phyloP scores from a whole-genome alignment of 2,113 vertebrate genomes.

The Tetrao urogallus region DNA sequence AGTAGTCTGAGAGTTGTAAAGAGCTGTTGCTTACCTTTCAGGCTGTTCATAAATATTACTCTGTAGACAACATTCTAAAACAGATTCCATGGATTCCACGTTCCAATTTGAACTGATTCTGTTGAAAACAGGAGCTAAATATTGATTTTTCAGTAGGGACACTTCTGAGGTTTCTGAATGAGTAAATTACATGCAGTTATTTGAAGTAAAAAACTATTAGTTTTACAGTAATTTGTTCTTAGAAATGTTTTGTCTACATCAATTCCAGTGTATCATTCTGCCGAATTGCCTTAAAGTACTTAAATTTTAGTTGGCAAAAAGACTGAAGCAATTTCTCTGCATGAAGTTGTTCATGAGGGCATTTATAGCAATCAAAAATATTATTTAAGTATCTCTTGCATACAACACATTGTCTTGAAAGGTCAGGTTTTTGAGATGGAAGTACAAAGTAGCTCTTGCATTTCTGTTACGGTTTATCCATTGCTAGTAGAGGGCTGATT shows the following conservation, averaged over 20 bases:
- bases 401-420: not conserved
- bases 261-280: not conserved
- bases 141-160: not conserved
- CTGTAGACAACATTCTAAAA: not conserved
- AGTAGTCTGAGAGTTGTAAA: not conserved
- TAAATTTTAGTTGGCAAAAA: not conserved
- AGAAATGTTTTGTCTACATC: not conserved
- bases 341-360: too few species aligned
- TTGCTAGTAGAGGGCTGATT: not conserved
- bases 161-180: not conserved
- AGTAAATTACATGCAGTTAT: not conserved
- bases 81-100: not conserved
- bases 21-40: not conserved
- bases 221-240: not conserved
- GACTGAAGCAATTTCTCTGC: too few species aligned
- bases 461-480: not conserved
- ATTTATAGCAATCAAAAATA: not conserved
- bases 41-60: not conserved
- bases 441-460: not conserved
- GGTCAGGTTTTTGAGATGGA: not conserved
- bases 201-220: not conserved
- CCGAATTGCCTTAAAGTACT: not conserved
- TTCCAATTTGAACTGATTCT: not conserved
- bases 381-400: not conserved
- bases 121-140: not conserved